Base-by-base conservation (phyloP, 2,797 vertebrate genomes). In the Erpetoichthys calabaricus region DNA sequence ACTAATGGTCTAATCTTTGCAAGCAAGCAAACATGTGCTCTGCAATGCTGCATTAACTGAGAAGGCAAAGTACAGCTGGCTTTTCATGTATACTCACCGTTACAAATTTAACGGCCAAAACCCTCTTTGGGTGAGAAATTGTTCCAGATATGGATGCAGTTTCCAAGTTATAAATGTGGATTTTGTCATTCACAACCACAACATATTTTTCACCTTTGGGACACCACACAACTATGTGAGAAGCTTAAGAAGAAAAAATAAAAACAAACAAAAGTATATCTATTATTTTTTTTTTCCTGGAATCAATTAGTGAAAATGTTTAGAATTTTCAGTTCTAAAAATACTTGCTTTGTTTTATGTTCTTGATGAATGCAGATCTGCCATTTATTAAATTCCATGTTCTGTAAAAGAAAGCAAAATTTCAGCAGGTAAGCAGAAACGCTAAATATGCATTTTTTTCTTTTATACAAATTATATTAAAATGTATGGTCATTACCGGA, bases 301-400 rank as follows among this genome's bases (percentile, higher is more conserved):
- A 25, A 25, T 25, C 25, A 25, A 25, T 25, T 25, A 25, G 25
- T 25, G 25, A 25, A 25, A 4, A 5, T 49, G 7, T 7, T 5
- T 7, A 49, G 5, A 51, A n/a, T 43, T n/a, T 42, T 45, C 42
- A 9, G 6, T 8, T 8, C 42, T 5, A 9, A 7, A 10, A 57
- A 60, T 51, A 76, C 94, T 91, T 74, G 98, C 96, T 94, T 70
- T 91, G 86, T 67, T 96, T 98, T 67, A 98, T 86, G 66, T 96
- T 98, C 84, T 97, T 99, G 73, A 97, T 89, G 68, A 97, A 99
- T 25, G 94, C 95, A 2, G 91, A 89, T 73, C 92, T 79, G 73
- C 96, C 96, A 55, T 89, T 89, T 54, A 86, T 81, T 57, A 99
- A 91, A 79, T 99, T 99, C 96, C 96, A 98, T 0, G 96, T 99